A percentile compares a stretch with the other conserved stretches of the same genome.
phyloP scores from a whole-genome alignment of 37 sponge, comb jelly and placozoan species.

The Crambe crambe region DNA sequence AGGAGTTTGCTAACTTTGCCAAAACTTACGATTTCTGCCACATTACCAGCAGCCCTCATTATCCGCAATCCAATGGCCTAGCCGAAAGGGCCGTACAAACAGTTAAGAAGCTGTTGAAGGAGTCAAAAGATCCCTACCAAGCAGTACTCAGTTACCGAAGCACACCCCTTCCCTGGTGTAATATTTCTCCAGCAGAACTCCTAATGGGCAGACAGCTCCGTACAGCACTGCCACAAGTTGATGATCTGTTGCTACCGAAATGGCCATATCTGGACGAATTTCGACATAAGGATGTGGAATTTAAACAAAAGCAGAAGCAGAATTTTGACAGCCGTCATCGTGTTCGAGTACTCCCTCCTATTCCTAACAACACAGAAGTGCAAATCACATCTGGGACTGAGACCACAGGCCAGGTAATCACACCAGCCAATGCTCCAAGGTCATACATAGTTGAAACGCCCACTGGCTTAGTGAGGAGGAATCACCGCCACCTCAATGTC shows the following conservation, averaged over 20 bases:
- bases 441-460: background rate
- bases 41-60: conserved; percentile 53
- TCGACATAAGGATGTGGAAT: background rate
- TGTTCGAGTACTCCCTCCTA: background rate
- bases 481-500: background rate
- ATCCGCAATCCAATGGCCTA: conserved; percentile 52
- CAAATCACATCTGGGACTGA: background rate
- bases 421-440: background rate
- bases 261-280: conserved; percentile 47
- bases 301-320: conserved; percentile 32
- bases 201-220: conserved; percentile 62
- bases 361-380: background rate
- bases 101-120: conserved; percentile 21
- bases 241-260: conserved; percentile 13
- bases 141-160: conserved; percentile 33
- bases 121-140: conserved; percentile 27
- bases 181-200: conserved; percentile 48
- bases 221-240: conserved; percentile 16
- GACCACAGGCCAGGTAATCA: background rate
- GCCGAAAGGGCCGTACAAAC: conserved; percentile 50
- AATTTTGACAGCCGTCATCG: conserved; percentile 40
- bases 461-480: background rate
- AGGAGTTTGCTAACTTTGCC: conserved; percentile 37
- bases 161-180: conserved; percentile 63
- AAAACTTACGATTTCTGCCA: conserved; percentile 41